phyloP scores from a whole-genome alignment of 2,888 invertebrate species.

The Chrysina gloriosa region DNA sequence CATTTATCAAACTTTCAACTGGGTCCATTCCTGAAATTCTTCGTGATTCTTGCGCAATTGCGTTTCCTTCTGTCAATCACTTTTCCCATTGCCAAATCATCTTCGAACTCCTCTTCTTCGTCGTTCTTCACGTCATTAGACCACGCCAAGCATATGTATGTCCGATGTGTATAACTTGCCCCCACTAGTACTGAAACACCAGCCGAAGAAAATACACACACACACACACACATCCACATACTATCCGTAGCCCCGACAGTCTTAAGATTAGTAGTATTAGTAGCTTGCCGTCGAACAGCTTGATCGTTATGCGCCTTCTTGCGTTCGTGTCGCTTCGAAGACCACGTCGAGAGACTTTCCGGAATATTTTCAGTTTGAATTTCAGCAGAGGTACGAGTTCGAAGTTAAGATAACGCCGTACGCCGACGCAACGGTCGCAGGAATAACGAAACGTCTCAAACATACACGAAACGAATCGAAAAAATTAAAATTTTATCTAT shows the following conservation, averaged over 20 bases:
- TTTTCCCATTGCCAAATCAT: not conserved
- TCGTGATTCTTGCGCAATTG: no score
- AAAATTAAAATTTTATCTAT: not conserved
- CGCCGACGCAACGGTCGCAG: not conserved
- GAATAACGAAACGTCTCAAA: not conserved
- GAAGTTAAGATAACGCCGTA: slow-evolving; percentile 20
- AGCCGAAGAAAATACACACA: slow-evolving; percentile 34
- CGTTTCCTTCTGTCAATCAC: not conserved
- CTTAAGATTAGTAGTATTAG: slow-evolving; percentile 27
- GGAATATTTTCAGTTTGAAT: slow-evolving; percentile 25
- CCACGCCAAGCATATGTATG: slow-evolving; percentile 20
- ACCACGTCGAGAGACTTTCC: slow-evolving; percentile 15
- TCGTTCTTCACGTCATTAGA: slow-evolving; percentile 1
- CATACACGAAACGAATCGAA: not conserved
- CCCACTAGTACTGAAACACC: slow-evolving; percentile 34
- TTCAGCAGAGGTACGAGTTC: slow-evolving; percentile 17
- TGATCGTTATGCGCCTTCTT: slow-evolving; percentile 33
- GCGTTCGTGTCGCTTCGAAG: slow-evolving; percentile 26
- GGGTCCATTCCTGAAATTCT: no score
- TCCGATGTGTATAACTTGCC: slow-evolving; percentile 30
- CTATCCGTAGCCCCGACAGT: slow-evolving; percentile 26
- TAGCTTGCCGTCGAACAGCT: slow-evolving; percentile 35
- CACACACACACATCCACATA: slow-evolving; percentile 11
- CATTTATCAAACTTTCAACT: no score
- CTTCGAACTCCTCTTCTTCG: not conserved